Percentiles rank a stretch among this genome's conserved stretches.
phyloP scores from a whole-genome alignment of 2,113 vertebrate species.

The Orthonyx spaldingii region DNA sequence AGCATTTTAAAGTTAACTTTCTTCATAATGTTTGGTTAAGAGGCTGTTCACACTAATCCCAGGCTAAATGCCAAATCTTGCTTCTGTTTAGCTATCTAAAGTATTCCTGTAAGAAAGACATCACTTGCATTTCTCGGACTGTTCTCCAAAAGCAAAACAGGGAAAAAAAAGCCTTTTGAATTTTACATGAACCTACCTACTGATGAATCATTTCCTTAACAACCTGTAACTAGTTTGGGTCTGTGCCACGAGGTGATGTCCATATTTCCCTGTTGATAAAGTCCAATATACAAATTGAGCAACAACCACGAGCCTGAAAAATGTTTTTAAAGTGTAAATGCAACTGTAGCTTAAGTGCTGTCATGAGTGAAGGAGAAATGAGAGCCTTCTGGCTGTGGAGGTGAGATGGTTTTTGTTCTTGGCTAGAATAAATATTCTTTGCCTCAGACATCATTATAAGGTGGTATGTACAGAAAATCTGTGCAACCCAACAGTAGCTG shows the following conservation, averaged over 20 bases:
- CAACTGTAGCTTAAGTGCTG: not conserved
- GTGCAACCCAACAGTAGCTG: not conserved
- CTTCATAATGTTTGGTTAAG: slow-evolving; percentile 52
- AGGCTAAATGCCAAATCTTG: slow-evolving; percentile 53
- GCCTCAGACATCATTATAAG: not conserved
- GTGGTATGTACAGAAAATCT: not conserved
- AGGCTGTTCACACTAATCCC: slow-evolving; percentile 56
- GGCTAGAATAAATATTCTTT: not conserved
- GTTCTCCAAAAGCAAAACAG: slow-evolving; percentile 6
- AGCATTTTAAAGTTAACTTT: slow-evolving; percentile 62
- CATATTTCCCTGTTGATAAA: not conserved
- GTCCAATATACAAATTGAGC: not conserved
- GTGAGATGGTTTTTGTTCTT: not conserved
- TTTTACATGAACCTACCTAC: slow-evolving; percentile 1
- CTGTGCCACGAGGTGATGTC: not conserved
- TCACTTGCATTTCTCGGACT: slow-evolving; percentile 46
- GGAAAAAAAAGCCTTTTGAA: not conserved
- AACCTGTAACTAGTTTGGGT: not conserved
- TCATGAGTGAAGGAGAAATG: not conserved
- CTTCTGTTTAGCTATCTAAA: slow-evolving; percentile 50
- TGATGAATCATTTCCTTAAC: not conserved
- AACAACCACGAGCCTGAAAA: not conserved
- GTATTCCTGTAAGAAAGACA: slow-evolving; percentile 49
- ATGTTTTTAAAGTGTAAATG: not conserved
- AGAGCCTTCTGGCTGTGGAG: not conserved